Evolutionary conservation across 2,113 vertebrate genomes (phyloP).

Genomic region (Zosterops pallidus): DNA sequence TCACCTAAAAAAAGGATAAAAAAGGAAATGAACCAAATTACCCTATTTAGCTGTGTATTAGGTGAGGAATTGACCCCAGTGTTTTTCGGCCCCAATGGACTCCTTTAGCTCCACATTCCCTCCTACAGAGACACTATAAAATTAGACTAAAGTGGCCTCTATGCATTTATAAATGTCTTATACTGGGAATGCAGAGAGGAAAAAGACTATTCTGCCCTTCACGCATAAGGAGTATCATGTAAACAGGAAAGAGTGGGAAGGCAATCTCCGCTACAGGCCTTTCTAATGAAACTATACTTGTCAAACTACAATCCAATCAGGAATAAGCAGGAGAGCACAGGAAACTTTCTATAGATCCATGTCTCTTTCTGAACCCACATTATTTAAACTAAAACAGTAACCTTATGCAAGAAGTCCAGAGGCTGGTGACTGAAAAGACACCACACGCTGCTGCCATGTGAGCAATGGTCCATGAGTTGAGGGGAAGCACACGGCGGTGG

Average conservation of each 20-base stretch:
- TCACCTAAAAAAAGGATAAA: background rate
- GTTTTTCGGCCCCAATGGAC: background rate
- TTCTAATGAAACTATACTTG: background rate
- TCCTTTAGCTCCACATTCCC: background rate
- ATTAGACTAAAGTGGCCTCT: background rate
- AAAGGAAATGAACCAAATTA: background rate
- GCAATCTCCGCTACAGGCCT: background rate
- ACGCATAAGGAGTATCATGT: background rate
- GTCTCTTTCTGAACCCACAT: background rate
- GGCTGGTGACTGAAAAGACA: background rate
- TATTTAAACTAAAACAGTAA: background rate
- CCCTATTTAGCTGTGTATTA: background rate
- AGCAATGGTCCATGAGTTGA: rapidly evolving
- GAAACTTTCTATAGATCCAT: background rate
- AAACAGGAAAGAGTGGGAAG: constrained; percentile 42
- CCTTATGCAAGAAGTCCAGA: background rate
- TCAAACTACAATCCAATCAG: background rate
- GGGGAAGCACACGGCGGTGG: background rate
- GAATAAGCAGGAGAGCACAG: background rate
- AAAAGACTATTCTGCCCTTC: background rate
- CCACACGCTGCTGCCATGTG: rapidly evolving
- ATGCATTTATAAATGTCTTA: background rate
- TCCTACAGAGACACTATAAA: background rate
- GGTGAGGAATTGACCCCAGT: background rate
- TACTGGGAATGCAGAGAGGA: background rate